Evolutionary conservation across 2,797 vertebrate species (phyloP).

Genomic region (Malurus splendens): DNA sequence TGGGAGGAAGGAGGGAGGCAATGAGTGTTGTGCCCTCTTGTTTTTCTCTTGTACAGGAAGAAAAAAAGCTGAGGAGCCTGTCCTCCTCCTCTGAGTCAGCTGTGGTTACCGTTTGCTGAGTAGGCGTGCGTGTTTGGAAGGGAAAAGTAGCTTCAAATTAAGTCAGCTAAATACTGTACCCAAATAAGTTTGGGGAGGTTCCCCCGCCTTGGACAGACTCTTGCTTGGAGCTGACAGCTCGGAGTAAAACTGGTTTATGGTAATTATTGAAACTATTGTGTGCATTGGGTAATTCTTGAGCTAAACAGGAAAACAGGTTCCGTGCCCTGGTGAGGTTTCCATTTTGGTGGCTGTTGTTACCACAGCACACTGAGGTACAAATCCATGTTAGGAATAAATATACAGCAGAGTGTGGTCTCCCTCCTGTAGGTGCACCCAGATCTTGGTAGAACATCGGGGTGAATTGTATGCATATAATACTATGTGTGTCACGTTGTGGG

Average conservation of each 20-base stretch:
- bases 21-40: constrained; percentile 40
- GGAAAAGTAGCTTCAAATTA: constrained; percentile 37
- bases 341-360: background rate
- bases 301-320: background rate
- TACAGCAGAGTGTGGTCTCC: background rate
- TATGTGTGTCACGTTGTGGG: fast-evolving
- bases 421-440: background rate
- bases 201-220: background rate
- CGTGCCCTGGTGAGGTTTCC: background rate
- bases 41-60: constrained; percentile 49
- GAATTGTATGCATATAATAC: fast-evolving
- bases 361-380: background rate
- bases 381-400: background rate
- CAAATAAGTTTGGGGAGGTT: constrained; percentile 3
- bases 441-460: background rate
- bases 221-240: background rate
- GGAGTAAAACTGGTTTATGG: background rate
- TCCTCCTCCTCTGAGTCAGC: constrained; percentile 51
- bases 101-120: constrained; percentile 48
- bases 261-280: background rate
- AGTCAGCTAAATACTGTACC: constrained; percentile 3
- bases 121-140: constrained; percentile 40
- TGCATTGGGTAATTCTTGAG: background rate
- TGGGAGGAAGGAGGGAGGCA: constrained; percentile 35
- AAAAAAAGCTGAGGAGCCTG: constrained; percentile 39